Percentiles rank a stretch among this genome's conserved stretches.
Conservation (phyloP, 2,888 invertebrate species). For the Rhagonycha fulva region DNA sequence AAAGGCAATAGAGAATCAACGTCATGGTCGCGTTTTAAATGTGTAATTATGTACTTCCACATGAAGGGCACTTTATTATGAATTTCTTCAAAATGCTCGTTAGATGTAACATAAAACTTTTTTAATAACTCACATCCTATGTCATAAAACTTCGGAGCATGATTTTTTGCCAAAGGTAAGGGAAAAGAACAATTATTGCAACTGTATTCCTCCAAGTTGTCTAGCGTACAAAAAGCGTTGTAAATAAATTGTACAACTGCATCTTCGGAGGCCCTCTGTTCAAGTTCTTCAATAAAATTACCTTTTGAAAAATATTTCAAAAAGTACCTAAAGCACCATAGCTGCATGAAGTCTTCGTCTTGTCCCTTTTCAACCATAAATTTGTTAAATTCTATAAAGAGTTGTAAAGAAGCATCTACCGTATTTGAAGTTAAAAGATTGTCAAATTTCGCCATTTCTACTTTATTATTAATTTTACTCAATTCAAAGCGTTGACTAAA, state of each 20-base stretch:
- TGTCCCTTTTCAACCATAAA: conserved; percentile 36
- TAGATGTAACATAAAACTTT: conserved; percentile 51
- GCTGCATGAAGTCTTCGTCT: conserved; percentile 36
- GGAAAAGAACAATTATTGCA: conserved; percentile 61
- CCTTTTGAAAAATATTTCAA: conserved; percentile 41
- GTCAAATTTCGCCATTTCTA: conserved; percentile 45
- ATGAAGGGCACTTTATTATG: conserved; percentile 62
- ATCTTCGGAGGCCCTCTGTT: conserved; percentile 44
- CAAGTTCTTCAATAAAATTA: conserved; percentile 26
- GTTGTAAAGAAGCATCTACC: conserved; percentile 37
- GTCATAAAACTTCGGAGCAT: conserved; percentile 58
- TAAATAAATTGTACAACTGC: conserved; percentile 59
- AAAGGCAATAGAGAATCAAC: conserved; percentile 60
- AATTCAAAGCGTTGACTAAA: conserved; percentile 50
- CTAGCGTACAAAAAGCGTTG: conserved; percentile 59
- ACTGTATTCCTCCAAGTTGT: conserved; percentile 47
- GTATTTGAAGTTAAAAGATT: conserved; percentile 38
- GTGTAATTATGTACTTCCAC: conserved; percentile 63
- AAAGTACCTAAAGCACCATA: conserved; percentile 50
- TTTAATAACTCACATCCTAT: conserved; percentile 63
- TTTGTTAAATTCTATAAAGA: conserved; percentile 41
- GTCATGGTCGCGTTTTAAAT: conserved; percentile 56
- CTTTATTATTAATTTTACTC: conserved; percentile 48
- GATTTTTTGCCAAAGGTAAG: conserved; percentile 57
- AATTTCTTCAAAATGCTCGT: conserved; percentile 19